These are phyloP conservation scores for Tautogolabrus adspersus DNA, from an alignment of 2,113 vertebrate species.

Conservation along the genomic window DNA sequence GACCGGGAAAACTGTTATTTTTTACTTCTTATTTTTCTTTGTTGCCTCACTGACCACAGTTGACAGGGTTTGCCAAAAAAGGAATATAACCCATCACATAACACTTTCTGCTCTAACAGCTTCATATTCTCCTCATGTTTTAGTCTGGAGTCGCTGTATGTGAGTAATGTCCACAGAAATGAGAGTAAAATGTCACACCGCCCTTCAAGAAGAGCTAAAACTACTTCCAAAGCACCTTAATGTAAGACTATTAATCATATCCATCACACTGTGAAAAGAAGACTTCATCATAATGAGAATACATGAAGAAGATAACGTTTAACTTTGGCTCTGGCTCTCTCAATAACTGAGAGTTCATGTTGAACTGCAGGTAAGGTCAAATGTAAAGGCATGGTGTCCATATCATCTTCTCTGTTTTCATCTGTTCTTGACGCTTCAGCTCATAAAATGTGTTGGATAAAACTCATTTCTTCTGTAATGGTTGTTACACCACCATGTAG, in stretches of 20 bases:
- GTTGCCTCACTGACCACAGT: conserved; percentile 16
- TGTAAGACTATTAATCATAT: conserved; percentile 44
- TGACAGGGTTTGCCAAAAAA: conserved; percentile 24
- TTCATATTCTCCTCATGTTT: conserved; percentile 28
- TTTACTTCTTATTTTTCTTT: neutral
- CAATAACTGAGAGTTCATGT: neutral
- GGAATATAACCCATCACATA: conserved; percentile 20
- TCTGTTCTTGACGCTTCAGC: neutral
- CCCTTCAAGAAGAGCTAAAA: conserved; percentile 39
- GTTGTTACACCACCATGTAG: no score
- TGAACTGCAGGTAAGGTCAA: neutral
- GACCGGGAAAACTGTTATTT: neutral
- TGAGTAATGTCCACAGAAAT: conserved; percentile 33
- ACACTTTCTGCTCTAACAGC: conserved; percentile 23
- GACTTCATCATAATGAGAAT: conserved; percentile 9
- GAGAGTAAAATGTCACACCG: conserved; percentile 25
- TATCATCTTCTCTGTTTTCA: neutral
- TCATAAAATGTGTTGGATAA: neutral
- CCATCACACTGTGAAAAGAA: conserved; percentile 34
- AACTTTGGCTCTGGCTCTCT: neutral
- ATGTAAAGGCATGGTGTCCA: neutral
- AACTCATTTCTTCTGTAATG: no score
- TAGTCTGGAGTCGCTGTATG: conserved; percentile 6
- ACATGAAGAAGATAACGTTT: conserved; percentile 2
- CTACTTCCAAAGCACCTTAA: conserved; percentile 34